Percentiles rank a stretch among this genome's conserved stretches.
Conservation (phyloP, 2,797 vertebrate genomes). For the Pampus argenteus region DNA sequence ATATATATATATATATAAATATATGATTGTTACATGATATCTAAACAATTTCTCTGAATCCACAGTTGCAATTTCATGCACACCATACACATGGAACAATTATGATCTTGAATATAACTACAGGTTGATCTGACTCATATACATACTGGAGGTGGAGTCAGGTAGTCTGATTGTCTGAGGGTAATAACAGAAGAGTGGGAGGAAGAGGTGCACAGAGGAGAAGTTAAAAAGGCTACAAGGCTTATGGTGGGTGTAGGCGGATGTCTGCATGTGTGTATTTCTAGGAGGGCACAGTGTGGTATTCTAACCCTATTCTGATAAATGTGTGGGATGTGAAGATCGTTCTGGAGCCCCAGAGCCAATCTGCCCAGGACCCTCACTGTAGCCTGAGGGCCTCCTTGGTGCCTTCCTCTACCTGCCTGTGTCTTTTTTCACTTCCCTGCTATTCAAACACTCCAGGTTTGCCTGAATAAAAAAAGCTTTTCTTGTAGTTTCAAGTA, state of each 20-base stretch:
- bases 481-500: slow-evolving; percentile 19
- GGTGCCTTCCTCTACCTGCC: slow-evolving; percentile 54
- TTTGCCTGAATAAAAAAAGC: slow-evolving; percentile 23
- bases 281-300: slow-evolving; percentile 41
- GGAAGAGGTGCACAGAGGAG: slow-evolving; percentile 68
- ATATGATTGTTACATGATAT: neutral
- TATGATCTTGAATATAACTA: slow-evolving; percentile 63
- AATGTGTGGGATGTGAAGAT: slow-evolving; percentile 74
- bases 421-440: slow-evolving; percentile 62
- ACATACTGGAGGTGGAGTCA: slow-evolving; percentile 69
- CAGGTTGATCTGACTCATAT: slow-evolving; percentile 69
- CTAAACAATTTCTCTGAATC: slow-evolving; percentile 33
- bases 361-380: slow-evolving; percentile 67
- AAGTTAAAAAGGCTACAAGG: slow-evolving; percentile 72
- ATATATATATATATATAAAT: too few species aligned
- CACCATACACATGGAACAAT: slow-evolving; percentile 57
- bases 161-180: slow-evolving; percentile 72
- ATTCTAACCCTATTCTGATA: slow-evolving; percentile 67
- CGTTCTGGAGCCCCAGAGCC: slow-evolving; percentile 60
- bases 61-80: slow-evolving; percentile 34
- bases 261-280: slow-evolving; percentile 55
- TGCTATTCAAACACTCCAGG: slow-evolving; percentile 52
- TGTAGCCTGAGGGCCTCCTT: slow-evolving; percentile 71
- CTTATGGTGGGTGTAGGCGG: slow-evolving; percentile 65
- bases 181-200: slow-evolving; percentile 79